phyloP scores from a whole-genome alignment of 2,888 invertebrate species.

The Ditylenchus weischeri region DNA sequence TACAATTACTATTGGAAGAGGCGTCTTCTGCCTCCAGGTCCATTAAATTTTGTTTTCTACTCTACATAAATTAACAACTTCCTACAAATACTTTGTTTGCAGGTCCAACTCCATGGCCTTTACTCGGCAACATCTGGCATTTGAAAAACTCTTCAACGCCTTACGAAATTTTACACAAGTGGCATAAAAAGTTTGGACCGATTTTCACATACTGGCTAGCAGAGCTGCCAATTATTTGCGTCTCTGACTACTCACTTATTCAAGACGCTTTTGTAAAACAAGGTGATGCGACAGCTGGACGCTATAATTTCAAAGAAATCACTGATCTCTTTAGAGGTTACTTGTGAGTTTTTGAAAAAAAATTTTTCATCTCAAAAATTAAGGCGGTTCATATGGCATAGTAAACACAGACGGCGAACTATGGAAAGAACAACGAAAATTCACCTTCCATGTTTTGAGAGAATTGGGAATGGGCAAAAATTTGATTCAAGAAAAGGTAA shows the following conservation, averaged over 20 bases:
- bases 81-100: neutral
- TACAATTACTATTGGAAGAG: too few species aligned
- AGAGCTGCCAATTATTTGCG: neutral
- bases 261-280: too few species aligned
- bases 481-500: conserved; percentile 12
- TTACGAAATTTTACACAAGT: conserved; percentile 8
- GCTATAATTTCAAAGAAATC: too few species aligned
- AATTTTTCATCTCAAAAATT: neutral
- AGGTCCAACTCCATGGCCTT: conserved; percentile 17
- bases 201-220: conserved; percentile 10
- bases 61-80: too few species aligned
- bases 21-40: too few species aligned
- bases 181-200: conserved; percentile 5
- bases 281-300: too few species aligned
- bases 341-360: too few species aligned
- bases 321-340: too few species aligned
- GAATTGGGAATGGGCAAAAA: conserved; percentile 15
- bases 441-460: neutral
- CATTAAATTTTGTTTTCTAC: too few species aligned
- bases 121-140: conserved; percentile 7
- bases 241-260: too few species aligned
- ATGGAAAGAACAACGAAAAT: conserved; percentile 4
- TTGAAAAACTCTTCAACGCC: neutral
- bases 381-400: conserved; percentile 9
- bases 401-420: conserved; percentile 8